Base-by-base conservation (phyloP, 1,140 invertebrate genomes). In the Neodiprion fabricii region DNA sequence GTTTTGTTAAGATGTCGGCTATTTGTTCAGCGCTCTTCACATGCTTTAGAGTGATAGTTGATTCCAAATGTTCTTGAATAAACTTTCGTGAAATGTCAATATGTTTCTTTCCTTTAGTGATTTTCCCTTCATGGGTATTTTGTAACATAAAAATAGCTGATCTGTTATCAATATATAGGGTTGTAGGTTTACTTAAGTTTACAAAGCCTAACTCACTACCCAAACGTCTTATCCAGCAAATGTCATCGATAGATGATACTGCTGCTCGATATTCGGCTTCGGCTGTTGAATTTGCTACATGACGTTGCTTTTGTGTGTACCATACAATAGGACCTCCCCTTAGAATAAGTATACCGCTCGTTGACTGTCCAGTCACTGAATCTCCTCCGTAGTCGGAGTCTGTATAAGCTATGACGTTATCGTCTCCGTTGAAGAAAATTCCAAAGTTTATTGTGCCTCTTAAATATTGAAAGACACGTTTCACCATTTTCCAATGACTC, bases 381-480 rank as follows among this genome's bases (percentile, higher is more conserved):
- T 75, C 74, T 74, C 77, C 74, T 70, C 72, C 79, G 72, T 73
- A 77, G 53, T 79, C 77, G 1, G 79, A 80, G 50, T 81, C 79
- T 10, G 73, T 75, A 70, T 81, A 80, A 0, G 75, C 77, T 40
- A 72, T 53, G 0, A 81, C 23, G 53, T 67, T 49, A 10, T 47
- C 65, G 28, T 74, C 61, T 67, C 78, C 78, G 68, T 78, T 50
- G 53, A 77, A 78, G 23, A 67, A 76, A 11, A 83, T 80, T 71
- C 83, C 81, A 79, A 76, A 79, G 17, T 77, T 47, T 47, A 23
- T 67, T 17, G 81, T 85, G 75, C 79, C 81, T 74, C 79, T 81
- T 48, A 85, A 11, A 76, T 86, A 83, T 67, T 79, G 81, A 67
- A 83, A 77, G 9, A 86, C 77, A 74, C 80, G 77, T 72, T 85